Percentiles rank a stretch among this genome's conserved stretches.
These are phyloP conservation scores for Synchiropus splendidus DNA, from an alignment of 2,113 vertebrate genomes.

Conservation along the genomic window DNA sequence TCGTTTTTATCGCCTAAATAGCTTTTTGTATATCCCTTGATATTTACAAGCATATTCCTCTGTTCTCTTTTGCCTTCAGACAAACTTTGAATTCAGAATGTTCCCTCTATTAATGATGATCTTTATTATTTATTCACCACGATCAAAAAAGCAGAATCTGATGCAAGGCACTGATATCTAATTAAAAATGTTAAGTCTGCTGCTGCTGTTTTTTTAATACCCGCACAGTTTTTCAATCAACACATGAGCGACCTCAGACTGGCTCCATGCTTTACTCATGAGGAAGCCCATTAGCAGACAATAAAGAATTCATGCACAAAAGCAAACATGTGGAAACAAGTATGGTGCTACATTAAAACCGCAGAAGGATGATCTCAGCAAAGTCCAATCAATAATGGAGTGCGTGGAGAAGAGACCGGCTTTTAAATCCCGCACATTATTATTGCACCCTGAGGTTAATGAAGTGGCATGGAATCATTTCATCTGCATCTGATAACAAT, in stretches of 20 bases:
- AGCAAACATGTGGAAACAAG: conserved; percentile 12
- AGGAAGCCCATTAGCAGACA: conserved; percentile 10
- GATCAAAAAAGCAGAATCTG: neutral
- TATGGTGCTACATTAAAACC: neutral
- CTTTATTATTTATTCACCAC: neutral
- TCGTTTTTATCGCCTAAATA: too few relatives aligned
- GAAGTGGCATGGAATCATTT: too few relatives aligned
- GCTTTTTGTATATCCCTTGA: too few relatives aligned
- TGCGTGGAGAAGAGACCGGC: neutral
- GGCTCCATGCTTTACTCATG: conserved; percentile 1
- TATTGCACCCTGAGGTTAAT: conserved; percentile 1
- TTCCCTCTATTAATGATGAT: too few relatives aligned
- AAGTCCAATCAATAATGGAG: conserved; percentile 12
- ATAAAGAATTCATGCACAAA: conserved; percentile 25
- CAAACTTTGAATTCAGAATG: too few relatives aligned
- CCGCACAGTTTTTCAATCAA: too few relatives aligned
- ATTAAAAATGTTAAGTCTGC: too few relatives aligned
- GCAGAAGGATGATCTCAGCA: neutral
- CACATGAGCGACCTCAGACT: too few relatives aligned
- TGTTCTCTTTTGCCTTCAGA: too few relatives aligned
- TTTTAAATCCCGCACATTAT: conserved; percentile 12
- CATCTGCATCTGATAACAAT: too few relatives aligned
- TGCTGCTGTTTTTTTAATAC: too few relatives aligned
- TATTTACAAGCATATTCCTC: too few relatives aligned
- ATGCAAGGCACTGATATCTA: neutral